phyloP scores from a whole-genome alignment of 2,113 vertebrate genomes.

The Callopanchax toddi region DNA sequence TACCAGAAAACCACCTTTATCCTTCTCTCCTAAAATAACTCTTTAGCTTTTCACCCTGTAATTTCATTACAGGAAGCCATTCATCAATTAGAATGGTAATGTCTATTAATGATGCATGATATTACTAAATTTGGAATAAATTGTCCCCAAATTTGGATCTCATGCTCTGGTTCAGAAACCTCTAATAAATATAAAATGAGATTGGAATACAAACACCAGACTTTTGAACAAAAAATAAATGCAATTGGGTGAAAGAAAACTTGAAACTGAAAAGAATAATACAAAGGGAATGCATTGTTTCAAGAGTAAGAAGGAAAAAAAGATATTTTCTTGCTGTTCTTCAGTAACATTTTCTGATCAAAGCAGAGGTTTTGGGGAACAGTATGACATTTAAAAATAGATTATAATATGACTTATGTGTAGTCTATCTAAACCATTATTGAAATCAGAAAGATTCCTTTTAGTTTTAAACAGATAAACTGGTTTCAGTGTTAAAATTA shows the following conservation, averaged over 20 bases:
- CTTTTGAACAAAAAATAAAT: conserved; percentile 17
- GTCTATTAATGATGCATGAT: conserved; percentile 66
- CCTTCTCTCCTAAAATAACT: conserved; percentile 65
- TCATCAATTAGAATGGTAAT: conserved; percentile 76
- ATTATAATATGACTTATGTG: too few species aligned
- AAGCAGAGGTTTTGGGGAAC: too few species aligned
- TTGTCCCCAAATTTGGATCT: conserved; percentile 57
- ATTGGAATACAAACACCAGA: conserved; percentile 52
- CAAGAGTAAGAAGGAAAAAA: too few species aligned
- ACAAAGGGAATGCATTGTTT: too few species aligned
- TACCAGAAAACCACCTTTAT: conserved; percentile 62
- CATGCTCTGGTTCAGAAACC: conserved; percentile 55
- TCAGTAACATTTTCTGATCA: too few species aligned
- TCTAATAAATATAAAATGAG: conserved; percentile 60
- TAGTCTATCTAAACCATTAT: too few species aligned
- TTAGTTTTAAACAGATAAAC: too few species aligned
- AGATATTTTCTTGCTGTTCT: too few species aligned
- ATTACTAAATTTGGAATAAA: conserved; percentile 63
- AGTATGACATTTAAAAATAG: too few species aligned
- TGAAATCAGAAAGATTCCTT: too few species aligned
- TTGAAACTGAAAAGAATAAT: background rate
- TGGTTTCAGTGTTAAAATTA: too few species aligned
- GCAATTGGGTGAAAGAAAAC: background rate
- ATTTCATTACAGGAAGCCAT: conserved; percentile 73
- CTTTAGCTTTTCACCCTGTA: conserved; percentile 69